phyloP scores from a whole-genome alignment of 2,888 invertebrate species.

The Epicampocera succincta region DNA sequence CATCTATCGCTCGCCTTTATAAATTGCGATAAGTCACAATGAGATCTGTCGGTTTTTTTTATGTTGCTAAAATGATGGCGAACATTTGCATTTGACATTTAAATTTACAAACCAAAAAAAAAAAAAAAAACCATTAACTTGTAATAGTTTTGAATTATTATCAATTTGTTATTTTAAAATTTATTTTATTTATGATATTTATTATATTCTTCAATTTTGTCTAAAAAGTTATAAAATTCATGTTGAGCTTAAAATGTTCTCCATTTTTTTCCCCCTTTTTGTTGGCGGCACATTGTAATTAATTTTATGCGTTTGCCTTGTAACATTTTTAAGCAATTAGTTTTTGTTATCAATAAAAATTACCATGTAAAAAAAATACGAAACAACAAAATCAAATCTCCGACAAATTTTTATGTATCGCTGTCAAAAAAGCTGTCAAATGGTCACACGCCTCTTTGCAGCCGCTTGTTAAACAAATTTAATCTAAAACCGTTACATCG shows the following conservation, averaged over 20 bases:
- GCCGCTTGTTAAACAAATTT: constrained; percentile 57
- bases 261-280: background rate
- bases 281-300: constrained; percentile 43
- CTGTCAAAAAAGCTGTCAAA: constrained; percentile 67
- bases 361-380: constrained; percentile 12
- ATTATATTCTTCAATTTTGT: no score
- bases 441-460: constrained; percentile 63
- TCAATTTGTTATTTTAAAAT: no score
- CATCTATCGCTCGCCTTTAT: no score
- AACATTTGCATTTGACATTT: no score
- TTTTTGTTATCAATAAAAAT: constrained; percentile 62
- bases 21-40: no score
- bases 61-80: no score
- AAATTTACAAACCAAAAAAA: no score
- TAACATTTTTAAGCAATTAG: constrained; percentile 60
- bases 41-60: no score
- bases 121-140: no score
- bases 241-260: background rate
- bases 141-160: no score
- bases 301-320: constrained; percentile 25
- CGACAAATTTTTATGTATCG: constrained; percentile 48
- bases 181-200: no score
- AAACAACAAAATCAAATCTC: constrained; percentile 64
- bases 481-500: constrained; percentile 30
- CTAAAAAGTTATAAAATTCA: no score